These are phyloP conservation scores for Macrophya annulata DNA, from an alignment of 2,888 invertebrate genomes.

Conservation along the genomic window DNA sequence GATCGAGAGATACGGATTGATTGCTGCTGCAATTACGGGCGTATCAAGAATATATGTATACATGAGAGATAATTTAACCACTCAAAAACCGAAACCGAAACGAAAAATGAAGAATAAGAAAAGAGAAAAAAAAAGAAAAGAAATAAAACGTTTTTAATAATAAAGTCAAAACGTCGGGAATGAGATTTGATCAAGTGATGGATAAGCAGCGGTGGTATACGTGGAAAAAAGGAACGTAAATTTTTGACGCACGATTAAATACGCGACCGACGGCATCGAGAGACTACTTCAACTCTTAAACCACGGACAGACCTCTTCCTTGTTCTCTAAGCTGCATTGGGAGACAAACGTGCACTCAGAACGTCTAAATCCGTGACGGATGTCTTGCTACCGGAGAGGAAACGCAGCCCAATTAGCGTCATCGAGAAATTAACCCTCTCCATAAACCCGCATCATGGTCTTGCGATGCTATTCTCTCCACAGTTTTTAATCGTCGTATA, in stretches of 20 bases:
- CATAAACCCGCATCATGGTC: neutral
- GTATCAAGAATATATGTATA: too few relatives aligned
- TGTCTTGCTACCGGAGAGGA: conserved; percentile 54
- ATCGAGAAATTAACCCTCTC: conserved; percentile 49
- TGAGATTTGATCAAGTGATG: conserved; percentile 43
- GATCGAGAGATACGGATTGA: too few relatives aligned
- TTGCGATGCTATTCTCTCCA: neutral
- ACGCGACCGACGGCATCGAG: conserved; percentile 31
- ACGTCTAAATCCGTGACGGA: conserved; percentile 54
- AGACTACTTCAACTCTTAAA: neutral
- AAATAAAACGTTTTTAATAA: conserved; percentile 15
- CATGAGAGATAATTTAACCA: neutral
- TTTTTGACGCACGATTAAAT: conserved; percentile 54
- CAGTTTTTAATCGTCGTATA: neutral
- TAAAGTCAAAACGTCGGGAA: conserved; percentile 25
- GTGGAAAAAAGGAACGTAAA: conserved; percentile 46
- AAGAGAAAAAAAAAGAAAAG: neutral
- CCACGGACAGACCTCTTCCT: conserved; percentile 35
- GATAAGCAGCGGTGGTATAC: conserved; percentile 14
- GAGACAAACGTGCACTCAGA: conserved; percentile 50
- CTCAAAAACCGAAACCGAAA: neutral
- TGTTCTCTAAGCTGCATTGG: conserved; percentile 42
- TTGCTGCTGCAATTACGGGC: too few relatives aligned
- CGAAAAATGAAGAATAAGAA: neutral
- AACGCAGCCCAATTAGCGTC: conserved; percentile 55